Evolutionary conservation across 2,888 invertebrate species (phyloP).

Genomic region (Drosophila phalerata): DNA sequence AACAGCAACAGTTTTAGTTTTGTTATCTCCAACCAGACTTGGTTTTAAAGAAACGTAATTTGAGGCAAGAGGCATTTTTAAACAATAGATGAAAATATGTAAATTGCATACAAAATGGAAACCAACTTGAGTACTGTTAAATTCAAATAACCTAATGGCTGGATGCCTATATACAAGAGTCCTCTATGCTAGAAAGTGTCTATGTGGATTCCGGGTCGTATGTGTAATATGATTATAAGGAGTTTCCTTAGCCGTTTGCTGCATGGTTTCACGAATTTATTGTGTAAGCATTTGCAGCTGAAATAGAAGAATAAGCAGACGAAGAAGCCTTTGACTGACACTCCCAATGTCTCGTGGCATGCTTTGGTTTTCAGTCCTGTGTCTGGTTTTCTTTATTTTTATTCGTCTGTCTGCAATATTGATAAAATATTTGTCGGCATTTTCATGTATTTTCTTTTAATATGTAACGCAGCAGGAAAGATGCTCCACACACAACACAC

Average conservation of each 20-base stretch:
- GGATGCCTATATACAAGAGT: background rate
- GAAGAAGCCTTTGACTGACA: conserved; percentile 19
- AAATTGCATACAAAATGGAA: conserved; percentile 59
- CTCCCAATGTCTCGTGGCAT: conserved; percentile 8
- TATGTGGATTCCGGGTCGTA: conserved; percentile 36
- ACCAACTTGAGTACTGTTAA: conserved; percentile 27
- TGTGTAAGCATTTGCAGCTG: conserved; percentile 38
- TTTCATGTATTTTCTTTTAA: conserved; percentile 57
- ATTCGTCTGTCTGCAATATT: conserved; percentile 51
- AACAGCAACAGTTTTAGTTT: background rate
- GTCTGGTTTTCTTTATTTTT: conserved; percentile 20
- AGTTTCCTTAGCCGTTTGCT: conserved; percentile 38
- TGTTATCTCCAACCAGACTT: background rate
- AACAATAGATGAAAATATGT: conserved; percentile 70
- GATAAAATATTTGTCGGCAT: conserved; percentile 60
- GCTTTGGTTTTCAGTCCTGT: conserved; percentile 6
- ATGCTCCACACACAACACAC: conserved; percentile 2
- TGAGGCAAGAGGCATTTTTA: conserved; percentile 54
- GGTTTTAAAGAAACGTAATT: conserved; percentile 41
- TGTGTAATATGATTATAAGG: conserved; percentile 69
- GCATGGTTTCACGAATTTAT: conserved; percentile 55
- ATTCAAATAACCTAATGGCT: conserved; percentile 3
- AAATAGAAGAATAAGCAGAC: background rate
- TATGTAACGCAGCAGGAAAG: conserved; percentile 35
- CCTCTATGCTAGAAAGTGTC: background rate